Conservation (phyloP, 2,113 vertebrate genomes). For the Nothoprocta pentlandii region DNA sequence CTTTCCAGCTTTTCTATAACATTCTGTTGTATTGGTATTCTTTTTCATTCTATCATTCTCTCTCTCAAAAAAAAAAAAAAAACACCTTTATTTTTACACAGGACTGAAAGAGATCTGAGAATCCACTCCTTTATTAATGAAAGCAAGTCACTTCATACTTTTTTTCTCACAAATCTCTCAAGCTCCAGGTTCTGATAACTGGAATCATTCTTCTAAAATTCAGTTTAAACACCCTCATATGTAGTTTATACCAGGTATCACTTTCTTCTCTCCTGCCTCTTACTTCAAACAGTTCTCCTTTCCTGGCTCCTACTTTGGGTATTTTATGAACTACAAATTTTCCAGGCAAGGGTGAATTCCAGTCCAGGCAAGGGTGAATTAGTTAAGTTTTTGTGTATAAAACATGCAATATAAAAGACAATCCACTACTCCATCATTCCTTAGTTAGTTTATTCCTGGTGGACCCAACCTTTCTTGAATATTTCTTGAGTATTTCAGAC, state of each 20-base stretch:
- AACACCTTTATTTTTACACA: background rate
- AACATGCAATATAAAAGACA: background rate
- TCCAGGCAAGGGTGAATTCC: background rate
- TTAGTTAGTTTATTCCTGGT: background rate
- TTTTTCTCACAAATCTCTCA: background rate
- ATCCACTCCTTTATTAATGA: background rate
- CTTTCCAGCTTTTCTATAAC: background rate
- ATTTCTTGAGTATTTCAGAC: background rate
- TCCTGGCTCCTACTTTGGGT: accelerated
- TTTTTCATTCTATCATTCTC: background rate
- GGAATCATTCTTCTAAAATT: background rate
- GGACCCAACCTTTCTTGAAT: background rate
- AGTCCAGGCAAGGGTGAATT: background rate
- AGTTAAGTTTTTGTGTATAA: background rate
- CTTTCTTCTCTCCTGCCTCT: background rate
- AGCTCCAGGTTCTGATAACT: background rate
- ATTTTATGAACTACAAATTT: background rate
- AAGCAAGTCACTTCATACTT: background rate
- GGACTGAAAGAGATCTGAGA: background rate
- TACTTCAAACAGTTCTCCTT: background rate
- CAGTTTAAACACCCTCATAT: background rate
- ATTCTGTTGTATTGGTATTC: background rate
- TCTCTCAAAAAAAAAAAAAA: background rate
- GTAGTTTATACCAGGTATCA: too few relatives aligned
- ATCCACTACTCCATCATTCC: background rate